Percentiles rank a stretch among this genome's conserved stretches.
Conservation (phyloP, 2,113 vertebrate species). For the Microcebus griseorufus region DNA sequence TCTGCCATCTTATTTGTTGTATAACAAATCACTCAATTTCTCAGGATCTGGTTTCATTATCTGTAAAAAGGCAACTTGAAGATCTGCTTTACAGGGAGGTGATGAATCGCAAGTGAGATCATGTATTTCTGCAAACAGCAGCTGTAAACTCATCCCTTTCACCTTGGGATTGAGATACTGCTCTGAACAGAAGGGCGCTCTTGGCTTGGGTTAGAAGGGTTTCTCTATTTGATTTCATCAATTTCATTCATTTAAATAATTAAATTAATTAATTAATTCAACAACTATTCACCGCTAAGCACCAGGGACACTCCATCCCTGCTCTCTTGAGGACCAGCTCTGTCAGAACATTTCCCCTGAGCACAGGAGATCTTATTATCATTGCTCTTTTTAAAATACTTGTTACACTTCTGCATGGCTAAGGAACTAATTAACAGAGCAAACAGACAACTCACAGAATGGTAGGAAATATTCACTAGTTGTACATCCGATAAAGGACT, state of each 20-base stretch:
- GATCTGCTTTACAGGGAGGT: neutral
- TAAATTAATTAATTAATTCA: neutral
- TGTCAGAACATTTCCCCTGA: neutral
- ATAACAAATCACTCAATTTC: neutral
- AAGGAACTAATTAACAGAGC: too few relatives aligned
- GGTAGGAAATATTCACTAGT: too few relatives aligned
- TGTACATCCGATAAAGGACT: too few relatives aligned
- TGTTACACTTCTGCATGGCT: neutral
- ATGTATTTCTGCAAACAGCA: neutral
- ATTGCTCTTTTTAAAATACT: neutral
- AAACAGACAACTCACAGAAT: too few relatives aligned
- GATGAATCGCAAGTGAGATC: neutral
- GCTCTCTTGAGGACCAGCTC: neutral
- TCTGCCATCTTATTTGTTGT: neutral
- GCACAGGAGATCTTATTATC: neutral
- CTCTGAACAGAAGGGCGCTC: neutral
- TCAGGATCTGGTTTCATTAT: neutral
- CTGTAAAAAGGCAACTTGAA: neutral
- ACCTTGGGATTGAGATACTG: neutral
- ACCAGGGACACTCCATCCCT: neutral
- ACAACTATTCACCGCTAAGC: neutral
- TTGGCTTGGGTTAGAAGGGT: neutral
- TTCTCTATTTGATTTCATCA: neutral
- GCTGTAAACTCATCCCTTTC: neutral
- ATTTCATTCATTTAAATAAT: neutral